Evolutionary conservation across 2,888 invertebrate species (phyloP).

Genomic region (Cartodere bifasciata): DNA sequence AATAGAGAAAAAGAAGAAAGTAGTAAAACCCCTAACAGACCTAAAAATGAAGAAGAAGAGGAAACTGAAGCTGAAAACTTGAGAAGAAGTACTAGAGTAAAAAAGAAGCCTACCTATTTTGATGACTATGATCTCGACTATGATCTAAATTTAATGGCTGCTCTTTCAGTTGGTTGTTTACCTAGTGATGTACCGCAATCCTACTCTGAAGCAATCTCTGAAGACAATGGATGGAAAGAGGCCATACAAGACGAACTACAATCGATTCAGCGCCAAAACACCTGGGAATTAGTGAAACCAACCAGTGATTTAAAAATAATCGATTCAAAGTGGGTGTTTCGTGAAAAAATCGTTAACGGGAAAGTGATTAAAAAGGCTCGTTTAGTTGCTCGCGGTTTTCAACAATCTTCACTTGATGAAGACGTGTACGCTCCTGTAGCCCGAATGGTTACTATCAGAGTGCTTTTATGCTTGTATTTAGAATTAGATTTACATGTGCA

Average conservation of each 20-base stretch:
- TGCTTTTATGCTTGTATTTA: neutral
- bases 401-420: constrained; percentile 8
- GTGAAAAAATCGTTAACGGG: constrained; percentile 11
- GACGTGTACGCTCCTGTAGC: constrained; percentile 8
- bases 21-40: no score
- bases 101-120: constrained; percentile 8
- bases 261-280: constrained; percentile 12
- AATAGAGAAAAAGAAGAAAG: neutral
- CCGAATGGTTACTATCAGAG: neutral
- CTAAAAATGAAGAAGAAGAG: constrained; percentile 4
- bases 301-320: constrained; percentile 9
- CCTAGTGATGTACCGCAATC: constrained; percentile 4
- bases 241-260: constrained; percentile 9
- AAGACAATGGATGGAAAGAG: constrained; percentile 6
- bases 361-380: constrained; percentile 11
- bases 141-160: constrained; percentile 9
- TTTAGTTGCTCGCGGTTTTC: constrained; percentile 13
- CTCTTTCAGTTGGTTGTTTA: constrained; percentile 11
- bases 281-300: constrained; percentile 10
- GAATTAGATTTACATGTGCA: constrained; percentile 3
- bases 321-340: constrained; percentile 16
- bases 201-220: constrained; percentile 9
- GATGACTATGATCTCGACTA: constrained; percentile 11
- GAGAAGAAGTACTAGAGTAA: constrained; percentile 1
- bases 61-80: neutral